Base-by-base conservation (phyloP, 2,888 invertebrate genomes). In the Yponomeuta malinellus region DNA sequence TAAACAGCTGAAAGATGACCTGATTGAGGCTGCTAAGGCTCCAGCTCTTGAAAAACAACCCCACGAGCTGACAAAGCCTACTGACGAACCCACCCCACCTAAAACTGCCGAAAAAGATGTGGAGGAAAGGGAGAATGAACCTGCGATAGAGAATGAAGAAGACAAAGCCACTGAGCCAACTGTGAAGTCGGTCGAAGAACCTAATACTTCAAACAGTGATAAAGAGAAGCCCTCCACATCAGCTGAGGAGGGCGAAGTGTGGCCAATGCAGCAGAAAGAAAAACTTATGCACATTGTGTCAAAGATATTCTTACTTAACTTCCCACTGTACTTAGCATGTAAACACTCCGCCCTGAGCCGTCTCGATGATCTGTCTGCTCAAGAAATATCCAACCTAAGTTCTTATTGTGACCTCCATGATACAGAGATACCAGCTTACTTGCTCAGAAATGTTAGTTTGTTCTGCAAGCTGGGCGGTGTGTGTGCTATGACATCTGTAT, bases 401-500 rank as follows among this genome's bases (percentile, higher is more conserved):
- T 94, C 95, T 74, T 97, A 95, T 83, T 98, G 98, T 91, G 98
- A 98, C 90, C 93, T 98, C 70, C 96, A 98, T 89, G 98, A 98
- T 87, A 96, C 97, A 71, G 98, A 98, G 88, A 96, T 98, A 81
- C 97, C 98, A 43, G 96, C 97, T 72, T 97, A 97, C 85, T 93
- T 98, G 74, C 93, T 98, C 73, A 94, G 97, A 72, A 98, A 98
- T 90, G 98, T 98, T n/a, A 96, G 96, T 78, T 94, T 97, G 80
- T 98, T 98, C 90, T 98, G 98, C 87, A 97, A 98, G 85, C 94
- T 96, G 75, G 97, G 97, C 73, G 98, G 98, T 48, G 95, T 98
- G 73, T 95, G 96, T 81, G 95, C 97, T 59, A 96, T 98, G 95
- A 96, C 96, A 48, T 93, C 95, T 71, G 97, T 97, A 83, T 98